Evolutionary conservation across 2,888 invertebrate species (phyloP).

Genomic region (Zhengitettix transpicula): DNA sequence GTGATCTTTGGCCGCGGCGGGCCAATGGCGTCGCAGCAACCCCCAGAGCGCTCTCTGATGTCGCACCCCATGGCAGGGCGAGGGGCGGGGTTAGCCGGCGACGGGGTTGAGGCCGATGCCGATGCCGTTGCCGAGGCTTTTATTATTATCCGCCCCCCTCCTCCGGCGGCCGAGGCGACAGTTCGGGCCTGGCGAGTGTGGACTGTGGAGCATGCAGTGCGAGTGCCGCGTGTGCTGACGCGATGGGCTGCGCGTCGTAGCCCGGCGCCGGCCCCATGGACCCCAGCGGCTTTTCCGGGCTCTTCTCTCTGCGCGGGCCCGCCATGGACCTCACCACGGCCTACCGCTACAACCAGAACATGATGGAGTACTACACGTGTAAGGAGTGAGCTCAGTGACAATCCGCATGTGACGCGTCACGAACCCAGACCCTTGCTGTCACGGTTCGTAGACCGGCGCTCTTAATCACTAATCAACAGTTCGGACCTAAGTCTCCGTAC

Average conservation of each 20-base stretch:
- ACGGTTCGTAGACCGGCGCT: too few relatives aligned
- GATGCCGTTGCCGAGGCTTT: constrained; percentile 4
- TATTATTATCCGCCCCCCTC: constrained; percentile 10
- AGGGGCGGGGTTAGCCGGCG: not conserved
- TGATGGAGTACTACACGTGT: constrained; percentile 99
- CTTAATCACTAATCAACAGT: too few relatives aligned
- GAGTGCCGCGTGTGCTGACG: not conserved
- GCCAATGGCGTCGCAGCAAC: not conserved
- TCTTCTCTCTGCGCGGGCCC: constrained; percentile 21
- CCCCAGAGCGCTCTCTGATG: not conserved
- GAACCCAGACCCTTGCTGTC: too few relatives aligned
- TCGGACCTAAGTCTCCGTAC: too few relatives aligned
- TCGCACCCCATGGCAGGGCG: not conserved
- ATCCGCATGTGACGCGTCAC: too few relatives aligned
- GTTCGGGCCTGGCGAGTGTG: not conserved
- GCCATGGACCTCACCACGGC: constrained; percentile 86
- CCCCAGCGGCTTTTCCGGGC: constrained; percentile 20
- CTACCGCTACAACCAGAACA: constrained; percentile 90
- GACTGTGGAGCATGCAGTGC: not conserved
- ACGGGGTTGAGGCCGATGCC: not conserved
- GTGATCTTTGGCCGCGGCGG: not conserved
- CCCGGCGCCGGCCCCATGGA: constrained; percentile 16
- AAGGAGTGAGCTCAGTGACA: constrained; percentile 28
- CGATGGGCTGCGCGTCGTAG: not conserved
- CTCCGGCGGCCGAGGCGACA: not conserved